Evolutionary conservation across 2,113 vertebrate genomes (phyloP), one percentile per base, ranked within the genome.

Genomic region (Mus musculus): DNA sequence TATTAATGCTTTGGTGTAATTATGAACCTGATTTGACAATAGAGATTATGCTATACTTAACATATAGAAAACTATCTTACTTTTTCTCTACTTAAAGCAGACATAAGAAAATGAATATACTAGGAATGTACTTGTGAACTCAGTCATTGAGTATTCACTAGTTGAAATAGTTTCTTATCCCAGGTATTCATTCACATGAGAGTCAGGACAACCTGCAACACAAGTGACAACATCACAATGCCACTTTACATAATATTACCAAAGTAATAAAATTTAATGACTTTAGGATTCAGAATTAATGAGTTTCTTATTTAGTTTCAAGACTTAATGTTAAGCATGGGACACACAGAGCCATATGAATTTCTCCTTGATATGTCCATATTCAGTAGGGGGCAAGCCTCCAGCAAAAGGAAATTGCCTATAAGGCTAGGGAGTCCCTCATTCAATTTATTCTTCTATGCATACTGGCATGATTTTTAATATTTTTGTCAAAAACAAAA

Each of bases 231-330:
- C 24, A 71, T 75, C 82, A 80, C 46, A 91, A 65, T 86, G 10
- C 22, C 82, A 8, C 19, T 88, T 81, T 63, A 65, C 0, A 88
- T 39, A 39, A 94, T 33, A 49, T 65, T 93, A 88, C 52, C 28
- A 84, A 94, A 93, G 49, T 69, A 93, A 94, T 92, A 42, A 52
- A 80, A 39, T 96, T 80, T 86, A 92, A 88, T 92, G 93, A 80
- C 7, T 95, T 97, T 46, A 67, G 61, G 4, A 88, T 89, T 24
- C 54, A 5, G 95, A 97, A 91, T 81, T 86, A 77, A 81, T 73
- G 52, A 90, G 42, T 90, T 93, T 5, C 10, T 81, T 82, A 33
- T 91, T 91, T 95, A 71, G 39, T 85, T 95, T 89, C 72, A 93
- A 26, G 77, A 73, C 1, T 82, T 89, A 93, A 85, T 81, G 71